Evolutionary conservation across 2,888 invertebrate genomes (phyloP).

Genomic region (Trichogramma evanescens): DNA sequence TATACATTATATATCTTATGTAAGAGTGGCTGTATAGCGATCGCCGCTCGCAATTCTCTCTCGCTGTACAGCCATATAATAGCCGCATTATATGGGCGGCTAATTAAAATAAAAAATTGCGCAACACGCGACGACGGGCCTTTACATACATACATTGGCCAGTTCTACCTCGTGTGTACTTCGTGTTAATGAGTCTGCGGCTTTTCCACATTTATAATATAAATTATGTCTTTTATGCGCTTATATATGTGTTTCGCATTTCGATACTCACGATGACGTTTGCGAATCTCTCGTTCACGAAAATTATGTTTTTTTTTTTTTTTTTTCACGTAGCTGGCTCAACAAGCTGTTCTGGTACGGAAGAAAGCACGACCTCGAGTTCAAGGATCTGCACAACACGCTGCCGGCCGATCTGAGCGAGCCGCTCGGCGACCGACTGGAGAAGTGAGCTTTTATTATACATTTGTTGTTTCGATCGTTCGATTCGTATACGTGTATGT

Average conservation of each 20-base stretch:
- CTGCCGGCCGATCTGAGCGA: constrained; percentile 58
- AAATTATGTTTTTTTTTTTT: not conserved
- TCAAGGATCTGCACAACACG: constrained; percentile 62
- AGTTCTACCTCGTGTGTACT: not conserved
- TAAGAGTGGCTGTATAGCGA: not conserved
- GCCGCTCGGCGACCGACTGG: constrained; percentile 59
- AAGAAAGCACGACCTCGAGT: constrained; percentile 56
- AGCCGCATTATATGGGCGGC: no score
- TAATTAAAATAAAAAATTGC: no score
- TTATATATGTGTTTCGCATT: no score
- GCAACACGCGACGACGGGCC: no score
- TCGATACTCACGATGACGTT: no score
- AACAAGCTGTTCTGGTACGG: constrained; percentile 60
- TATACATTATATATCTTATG: constrained; percentile 1
- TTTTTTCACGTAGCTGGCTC: constrained; percentile 55
- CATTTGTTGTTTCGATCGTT: not conserved
- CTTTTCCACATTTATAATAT: not conserved
- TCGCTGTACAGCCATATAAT: no score
- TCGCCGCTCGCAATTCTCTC: no score
- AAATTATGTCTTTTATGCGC: not conserved
- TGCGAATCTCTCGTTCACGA: not conserved
- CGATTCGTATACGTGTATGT: not conserved
- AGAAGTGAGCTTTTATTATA: constrained; percentile 46
- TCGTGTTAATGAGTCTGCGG: not conserved
- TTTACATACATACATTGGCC: not conserved